A percentile compares a stretch with the other conserved stretches of the same genome.
Evolutionary conservation across 2,888 invertebrate genomes (phyloP).

Genomic region (Lithophane semibrunnea): DNA sequence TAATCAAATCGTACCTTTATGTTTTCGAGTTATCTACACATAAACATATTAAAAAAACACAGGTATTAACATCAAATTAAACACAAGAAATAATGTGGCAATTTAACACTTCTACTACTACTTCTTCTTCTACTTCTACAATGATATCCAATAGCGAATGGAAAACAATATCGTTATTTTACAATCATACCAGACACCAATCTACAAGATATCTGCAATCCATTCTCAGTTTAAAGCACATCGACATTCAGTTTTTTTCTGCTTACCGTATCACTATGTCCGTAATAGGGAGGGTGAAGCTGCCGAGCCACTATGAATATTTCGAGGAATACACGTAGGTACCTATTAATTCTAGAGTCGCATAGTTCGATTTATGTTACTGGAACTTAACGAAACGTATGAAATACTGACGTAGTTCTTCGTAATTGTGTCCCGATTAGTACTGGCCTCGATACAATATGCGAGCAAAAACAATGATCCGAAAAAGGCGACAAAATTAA

Average conservation of each 20-base stretch:
- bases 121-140: not conserved
- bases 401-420: constrained; percentile 62
- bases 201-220: constrained; percentile 39
- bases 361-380: constrained; percentile 62
- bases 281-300: constrained; percentile 56
- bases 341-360: constrained; percentile 58
- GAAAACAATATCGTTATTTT: constrained; percentile 18
- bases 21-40: not conserved
- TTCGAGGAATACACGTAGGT: constrained; percentile 58
- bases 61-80: not conserved
- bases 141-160: constrained; percentile 7
- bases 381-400: constrained; percentile 63
- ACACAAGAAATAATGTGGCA: constrained; percentile 4
- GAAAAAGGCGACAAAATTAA: constrained; percentile 69
- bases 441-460: constrained; percentile 59
- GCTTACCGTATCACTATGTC: constrained; percentile 39
- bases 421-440: constrained; percentile 64
- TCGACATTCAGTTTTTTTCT: constrained; percentile 55
- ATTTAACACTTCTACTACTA: not conserved
- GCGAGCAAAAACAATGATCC: constrained; percentile 63
- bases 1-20: not conserved
- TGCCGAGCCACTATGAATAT: constrained; percentile 56
- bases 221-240: constrained; percentile 55
- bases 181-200: constrained; percentile 20
- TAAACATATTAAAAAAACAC: not conserved